Percentiles rank a stretch among this genome's conserved stretches.
phyloP scores from a whole-genome alignment of 2,113 vertebrate genomes.

The Fregetta grallaria region DNA sequence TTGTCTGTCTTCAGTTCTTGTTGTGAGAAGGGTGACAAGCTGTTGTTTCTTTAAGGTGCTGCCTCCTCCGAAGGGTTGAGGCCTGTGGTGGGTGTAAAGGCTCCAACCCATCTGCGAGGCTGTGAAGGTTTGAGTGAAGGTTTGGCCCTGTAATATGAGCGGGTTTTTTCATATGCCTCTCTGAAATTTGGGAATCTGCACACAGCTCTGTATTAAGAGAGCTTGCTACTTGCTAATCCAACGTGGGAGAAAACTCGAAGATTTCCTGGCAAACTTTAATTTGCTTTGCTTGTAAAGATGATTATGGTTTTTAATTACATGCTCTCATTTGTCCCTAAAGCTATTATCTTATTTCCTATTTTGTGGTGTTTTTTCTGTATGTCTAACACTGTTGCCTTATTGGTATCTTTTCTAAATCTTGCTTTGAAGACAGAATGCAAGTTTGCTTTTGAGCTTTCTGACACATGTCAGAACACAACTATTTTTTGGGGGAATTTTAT shows the following conservation, averaged over 20 bases:
- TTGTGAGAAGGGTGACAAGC: background rate
- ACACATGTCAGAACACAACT: background rate
- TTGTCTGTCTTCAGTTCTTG: background rate
- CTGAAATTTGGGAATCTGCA: background rate
- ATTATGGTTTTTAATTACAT: background rate
- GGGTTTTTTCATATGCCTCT: accelerated
- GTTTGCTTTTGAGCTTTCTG: background rate
- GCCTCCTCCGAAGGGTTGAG: background rate
- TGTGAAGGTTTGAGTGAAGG: background rate
- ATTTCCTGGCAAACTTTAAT: background rate
- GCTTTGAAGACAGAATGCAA: background rate
- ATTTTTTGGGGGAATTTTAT: background rate
- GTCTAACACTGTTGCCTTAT: background rate
- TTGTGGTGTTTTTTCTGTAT: background rate
- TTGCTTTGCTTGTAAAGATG: background rate
- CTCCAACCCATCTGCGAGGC: background rate
- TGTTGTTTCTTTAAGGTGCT: background rate
- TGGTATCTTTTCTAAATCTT: background rate
- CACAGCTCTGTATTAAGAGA: background rate
- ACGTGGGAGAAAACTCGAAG: background rate
- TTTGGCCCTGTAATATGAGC: background rate
- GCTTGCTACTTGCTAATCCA: background rate
- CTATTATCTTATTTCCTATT: background rate
- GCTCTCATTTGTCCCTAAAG: background rate
- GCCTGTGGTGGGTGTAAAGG: background rate